Evolutionary conservation across 2,113 vertebrate genomes (phyloP), one percentile per base, ranked within the genome.

Genomic region (Thunnus thynnus): DNA sequence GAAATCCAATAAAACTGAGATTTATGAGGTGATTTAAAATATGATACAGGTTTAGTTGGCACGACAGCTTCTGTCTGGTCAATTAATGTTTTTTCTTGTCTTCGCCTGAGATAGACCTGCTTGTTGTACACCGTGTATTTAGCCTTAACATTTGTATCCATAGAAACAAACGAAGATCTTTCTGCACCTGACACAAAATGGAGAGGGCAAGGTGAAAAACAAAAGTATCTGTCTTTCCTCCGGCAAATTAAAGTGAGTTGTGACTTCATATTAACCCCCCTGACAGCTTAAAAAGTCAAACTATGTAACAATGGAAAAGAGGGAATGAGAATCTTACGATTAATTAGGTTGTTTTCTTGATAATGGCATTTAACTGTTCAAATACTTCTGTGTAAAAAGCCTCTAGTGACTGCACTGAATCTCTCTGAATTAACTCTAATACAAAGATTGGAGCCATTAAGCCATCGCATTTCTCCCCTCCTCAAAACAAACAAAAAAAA

Each of bases 81-180:
- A 44, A 48, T 14, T 48, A 0, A 22, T 57, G 22, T 47, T 50
- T 57, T 44, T 52, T 17, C 50, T 18, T 22, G 22, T 58, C 14
- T 54, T 54, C 1, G 17, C 64, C 36, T 17, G 10, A 74, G 30
- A 82, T 65, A 32, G 25, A 56, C 68, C 0, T 14, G 50, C 20
- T 56, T 5, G 1, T 58, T 66, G 36, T 55, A 18, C 41, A 13
- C 4, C 81, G 80, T 61, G 90, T 76, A 83, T 86, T 82, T 82
- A 68, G 66, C 46, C 18, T 54, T 80, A 50, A 76, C 63, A 63
- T 76, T 52, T 77, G 84, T 88, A 78, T 78, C 90, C 87, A 91
- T 91, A 78, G 86, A 84, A 88, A 93, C 86, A 55, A 90, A 75
- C 30, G 13, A 32, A 77, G 51, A 73, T 84, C 54, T 63, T 41